These are phyloP conservation scores for Pseudococcus viburni DNA, from an alignment of 2,888 invertebrate species.

Conservation along the genomic window DNA sequence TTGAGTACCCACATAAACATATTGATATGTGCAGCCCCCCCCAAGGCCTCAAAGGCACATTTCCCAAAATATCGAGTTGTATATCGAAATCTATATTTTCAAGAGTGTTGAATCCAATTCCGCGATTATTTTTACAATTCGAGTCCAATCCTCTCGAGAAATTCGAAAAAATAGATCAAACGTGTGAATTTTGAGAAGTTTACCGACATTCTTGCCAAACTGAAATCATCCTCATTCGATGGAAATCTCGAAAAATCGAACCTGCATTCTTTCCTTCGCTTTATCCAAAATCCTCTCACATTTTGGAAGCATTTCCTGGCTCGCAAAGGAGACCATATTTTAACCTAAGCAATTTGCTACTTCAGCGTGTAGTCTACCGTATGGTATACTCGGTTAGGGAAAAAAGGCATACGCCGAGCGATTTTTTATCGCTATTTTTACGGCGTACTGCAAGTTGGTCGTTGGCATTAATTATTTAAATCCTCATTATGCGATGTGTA, in stretches of 20 bases:
- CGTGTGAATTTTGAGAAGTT: too few species aligned
- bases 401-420: background rate
- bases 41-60: background rate
- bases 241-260: too few species aligned
- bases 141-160: background rate
- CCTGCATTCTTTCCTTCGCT: too few species aligned
- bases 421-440: constrained; percentile 44
- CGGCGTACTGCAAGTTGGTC: background rate
- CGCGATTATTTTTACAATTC: background rate
- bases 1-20: too few species aligned
- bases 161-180: too few species aligned
- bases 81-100: background rate
- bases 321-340: background rate
- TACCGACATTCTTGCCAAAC: too few species aligned
- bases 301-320: background rate
- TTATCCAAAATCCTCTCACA: background rate
- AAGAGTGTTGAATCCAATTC: background rate
- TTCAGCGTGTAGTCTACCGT: background rate
- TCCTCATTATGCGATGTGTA: constrained; percentile 59
- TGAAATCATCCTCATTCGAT: too few species aligned
- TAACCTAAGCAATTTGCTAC: background rate
- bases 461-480: constrained; percentile 57
- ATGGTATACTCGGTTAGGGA: background rate
- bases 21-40: too few species aligned
- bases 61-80: background rate